Evolutionary conservation across 1,140 invertebrate species (phyloP).

Genomic region (Teleogryllus occipitalis): DNA sequence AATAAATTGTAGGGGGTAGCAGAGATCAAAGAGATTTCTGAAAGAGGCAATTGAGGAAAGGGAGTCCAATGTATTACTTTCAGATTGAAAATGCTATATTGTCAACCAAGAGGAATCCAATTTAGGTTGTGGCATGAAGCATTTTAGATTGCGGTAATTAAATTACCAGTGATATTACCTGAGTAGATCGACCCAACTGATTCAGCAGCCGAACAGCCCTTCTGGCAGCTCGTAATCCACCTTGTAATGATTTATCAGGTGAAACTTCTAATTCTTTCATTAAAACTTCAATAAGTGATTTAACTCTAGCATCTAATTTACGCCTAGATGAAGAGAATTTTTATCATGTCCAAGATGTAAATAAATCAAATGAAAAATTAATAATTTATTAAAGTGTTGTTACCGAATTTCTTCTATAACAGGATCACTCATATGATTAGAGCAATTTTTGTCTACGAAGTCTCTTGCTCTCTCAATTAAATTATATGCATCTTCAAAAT

Average conservation of each 20-base stretch:
- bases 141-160: no score
- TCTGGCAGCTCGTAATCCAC: constrained; percentile 80
- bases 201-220: constrained; percentile 82
- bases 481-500: constrained; percentile 90
- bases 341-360: background rate
- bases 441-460: constrained; percentile 34
- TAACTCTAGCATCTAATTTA: constrained; percentile 64
- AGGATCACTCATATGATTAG: constrained; percentile 12
- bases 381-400: background rate
- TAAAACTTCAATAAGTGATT: constrained; percentile 72
- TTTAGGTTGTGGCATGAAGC: no score
- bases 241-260: constrained; percentile 82
- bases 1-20: no score
- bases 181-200: constrained; percentile 66
- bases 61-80: no score
- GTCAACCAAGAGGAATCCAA: no score
- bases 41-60: no score
- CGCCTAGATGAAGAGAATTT: constrained; percentile 31
- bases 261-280: constrained; percentile 81
- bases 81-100: no score
- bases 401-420: constrained; percentile 20
- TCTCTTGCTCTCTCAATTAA: constrained; percentile 67
- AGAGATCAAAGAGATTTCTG: no score
- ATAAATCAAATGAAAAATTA: background rate
- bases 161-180: constrained; percentile 33